Evolutionary conservation across 1,140 invertebrate species (phyloP).

Genomic region (Drosophila asahinai): DNA sequence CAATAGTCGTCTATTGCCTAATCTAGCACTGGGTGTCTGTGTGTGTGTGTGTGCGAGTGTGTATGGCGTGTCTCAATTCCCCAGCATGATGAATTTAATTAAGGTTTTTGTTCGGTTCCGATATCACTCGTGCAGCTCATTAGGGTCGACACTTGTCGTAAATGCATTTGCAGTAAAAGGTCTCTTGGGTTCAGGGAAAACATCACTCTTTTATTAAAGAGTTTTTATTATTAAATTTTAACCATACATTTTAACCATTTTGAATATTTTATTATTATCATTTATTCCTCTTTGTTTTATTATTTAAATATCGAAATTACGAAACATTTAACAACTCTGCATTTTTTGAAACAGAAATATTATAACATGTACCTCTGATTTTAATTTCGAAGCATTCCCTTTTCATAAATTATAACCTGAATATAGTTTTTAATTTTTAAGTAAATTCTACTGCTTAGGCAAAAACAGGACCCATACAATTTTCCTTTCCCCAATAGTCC

Average conservation of each 20-base stretch:
- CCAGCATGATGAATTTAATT: constrained; percentile 22
- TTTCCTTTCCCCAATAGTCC: not conserved
- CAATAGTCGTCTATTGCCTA: constrained; percentile 30
- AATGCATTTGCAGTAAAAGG: not conserved
- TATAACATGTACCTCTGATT: too few relatives aligned
- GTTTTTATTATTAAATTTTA: too few relatives aligned
- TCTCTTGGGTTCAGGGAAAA: not conserved
- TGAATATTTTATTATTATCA: too few relatives aligned
- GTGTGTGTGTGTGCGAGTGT: constrained; percentile 13
- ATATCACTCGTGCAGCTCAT: not conserved
- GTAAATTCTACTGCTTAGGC: not conserved
- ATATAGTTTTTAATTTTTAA: not conserved
- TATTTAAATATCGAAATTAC: too few relatives aligned
- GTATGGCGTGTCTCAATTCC: not conserved
- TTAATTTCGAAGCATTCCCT: too few relatives aligned
- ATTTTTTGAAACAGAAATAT: too few relatives aligned
- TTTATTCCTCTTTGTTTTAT: too few relatives aligned
- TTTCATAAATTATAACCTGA: not conserved
- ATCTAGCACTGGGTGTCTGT: constrained; percentile 15
- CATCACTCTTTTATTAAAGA: too few relatives aligned
- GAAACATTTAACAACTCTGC: too few relatives aligned
- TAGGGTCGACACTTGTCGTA: not conserved
- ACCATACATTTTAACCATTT: too few relatives aligned
- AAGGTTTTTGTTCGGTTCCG: not conserved
- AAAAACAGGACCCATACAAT: not conserved